Evolutionary conservation across 2,113 vertebrate species (phyloP), one percentile per base, ranked within the genome.

Genomic region (Thryonomys swinderianus): DNA sequence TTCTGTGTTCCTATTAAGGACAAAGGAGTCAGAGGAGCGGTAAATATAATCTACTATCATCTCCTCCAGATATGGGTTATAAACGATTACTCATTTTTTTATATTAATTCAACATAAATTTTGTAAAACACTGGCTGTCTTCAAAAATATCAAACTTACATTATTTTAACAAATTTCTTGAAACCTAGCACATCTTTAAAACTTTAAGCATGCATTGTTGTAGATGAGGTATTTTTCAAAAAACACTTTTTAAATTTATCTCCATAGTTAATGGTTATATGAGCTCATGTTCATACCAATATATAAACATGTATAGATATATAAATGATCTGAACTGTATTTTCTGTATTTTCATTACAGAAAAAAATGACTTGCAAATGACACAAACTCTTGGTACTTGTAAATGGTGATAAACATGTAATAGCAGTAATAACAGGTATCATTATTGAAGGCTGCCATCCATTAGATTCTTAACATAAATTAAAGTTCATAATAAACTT

Each of bases 1-100:
- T 61, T 96, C 85, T 86, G 61, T 87, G 45, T 91, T 95, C n/a
- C 85, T 87, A 30, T 86, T 95, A 93, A 94, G 45, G 66, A 80
- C 57, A 67, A 88, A 96, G 69, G 9, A 80, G 3, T 86, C 71
- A 61, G 37, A 94, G 92, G 32, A 92, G 51, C 1, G 0, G 25
- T 80, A 88, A 94, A 69, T 92, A 83, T 25, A 85, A 94, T 80
- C 69, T 30, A 71, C 90, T 92, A 61, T 79, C 21, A 90, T 69
- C 71, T 88, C 69, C 34, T 93, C 92, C 37, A 73, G 17, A 83
- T 83, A 74, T 51, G 17, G 30, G 2, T 82, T 78, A 88, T 53
- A 87, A 97, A 82, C 85, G 20, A 88, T 84, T 55, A 3, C 27
- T n/a, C 45, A 30, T 81, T 48, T 55, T 76, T 95, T 62, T 62